Conservation (phyloP, 2,113 vertebrate genomes). For the Ophthalmolycus amberensis region DNA sequence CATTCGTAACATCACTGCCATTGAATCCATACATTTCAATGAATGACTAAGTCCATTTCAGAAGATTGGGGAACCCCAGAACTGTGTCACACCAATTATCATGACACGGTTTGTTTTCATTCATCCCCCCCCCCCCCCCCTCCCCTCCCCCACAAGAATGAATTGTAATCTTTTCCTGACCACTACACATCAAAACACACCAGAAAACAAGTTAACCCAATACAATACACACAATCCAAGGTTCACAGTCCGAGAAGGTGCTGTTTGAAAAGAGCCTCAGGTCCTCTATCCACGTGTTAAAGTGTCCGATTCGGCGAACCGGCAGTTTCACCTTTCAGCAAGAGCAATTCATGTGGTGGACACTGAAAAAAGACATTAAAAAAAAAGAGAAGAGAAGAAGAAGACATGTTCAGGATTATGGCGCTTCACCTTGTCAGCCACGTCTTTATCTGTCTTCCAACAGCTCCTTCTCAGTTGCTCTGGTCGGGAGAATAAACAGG, state of each 20-base stretch:
- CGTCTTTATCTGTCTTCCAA: constrained; percentile 17
- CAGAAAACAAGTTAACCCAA: constrained; percentile 73
- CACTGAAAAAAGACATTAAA: constrained; percentile 24
- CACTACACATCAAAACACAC: constrained; percentile 78
- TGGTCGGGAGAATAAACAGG: constrained; percentile 42
- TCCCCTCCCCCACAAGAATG: constrained; percentile 9
- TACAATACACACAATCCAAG: constrained; percentile 71
- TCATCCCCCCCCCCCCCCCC: neutral
- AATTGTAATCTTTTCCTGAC: constrained; percentile 63
- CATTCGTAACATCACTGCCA: constrained; percentile 63
- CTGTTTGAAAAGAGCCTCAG: constrained; percentile 68
- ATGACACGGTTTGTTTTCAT: constrained; percentile 51
- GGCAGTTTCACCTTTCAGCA: constrained; percentile 40
- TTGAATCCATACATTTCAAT: constrained; percentile 51
- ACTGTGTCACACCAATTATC: constrained; percentile 35
- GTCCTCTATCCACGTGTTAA: constrained; percentile 55
- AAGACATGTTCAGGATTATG: constrained; percentile 41
- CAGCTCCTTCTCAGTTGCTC: constrained; percentile 37
- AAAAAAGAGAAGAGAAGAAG: constrained; percentile 19
- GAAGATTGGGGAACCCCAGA: constrained; percentile 21
- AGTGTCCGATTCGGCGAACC: constrained; percentile 44
- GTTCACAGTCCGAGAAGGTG: constrained; percentile 73
- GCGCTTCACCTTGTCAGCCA: constrained; percentile 27
- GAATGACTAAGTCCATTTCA: constrained; percentile 37
- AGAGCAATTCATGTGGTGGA: constrained; percentile 52